These are phyloP conservation scores for Cynoglossus semilaevis DNA, from an alignment of 2,113 vertebrate genomes.

Conservation along the genomic window DNA sequence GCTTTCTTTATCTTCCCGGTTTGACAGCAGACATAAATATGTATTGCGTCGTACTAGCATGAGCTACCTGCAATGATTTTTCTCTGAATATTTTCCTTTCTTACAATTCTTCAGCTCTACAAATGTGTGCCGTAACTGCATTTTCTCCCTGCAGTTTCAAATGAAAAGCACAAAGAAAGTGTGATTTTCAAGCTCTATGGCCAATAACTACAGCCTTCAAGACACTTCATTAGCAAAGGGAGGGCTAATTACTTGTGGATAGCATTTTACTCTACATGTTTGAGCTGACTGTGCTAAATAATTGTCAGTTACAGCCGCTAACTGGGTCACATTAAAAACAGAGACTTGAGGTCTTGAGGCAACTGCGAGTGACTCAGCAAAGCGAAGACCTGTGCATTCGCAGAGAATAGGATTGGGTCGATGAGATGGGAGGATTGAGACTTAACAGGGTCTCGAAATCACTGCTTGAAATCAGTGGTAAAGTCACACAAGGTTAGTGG, in stretches of 20 bases:
- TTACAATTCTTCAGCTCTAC: too few relatives aligned
- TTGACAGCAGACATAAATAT: too few relatives aligned
- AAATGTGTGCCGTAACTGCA: too few relatives aligned
- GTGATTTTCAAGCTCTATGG: not conserved
- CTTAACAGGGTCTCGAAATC: constrained; percentile 14
- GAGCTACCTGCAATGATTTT: too few relatives aligned
- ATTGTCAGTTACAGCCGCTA: constrained; percentile 14
- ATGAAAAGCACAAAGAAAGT: not conserved
- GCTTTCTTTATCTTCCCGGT: too few relatives aligned
- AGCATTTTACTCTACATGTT: constrained; percentile 27
- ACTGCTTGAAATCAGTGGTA: constrained; percentile 4
- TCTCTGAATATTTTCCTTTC: too few relatives aligned
- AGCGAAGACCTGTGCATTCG: not conserved
- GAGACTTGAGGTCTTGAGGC: not conserved
- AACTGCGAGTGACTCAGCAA: constrained; percentile 8
- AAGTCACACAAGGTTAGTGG: constrained; percentile 7
- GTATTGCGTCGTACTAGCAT: too few relatives aligned
- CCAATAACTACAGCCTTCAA: constrained; percentile 14
- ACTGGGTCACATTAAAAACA: constrained; percentile 3
- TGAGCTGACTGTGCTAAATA: constrained; percentile 21
- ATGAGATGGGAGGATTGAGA: constrained; percentile 11
- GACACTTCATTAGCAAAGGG: constrained; percentile 29
- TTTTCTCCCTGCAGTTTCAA: too few relatives aligned
- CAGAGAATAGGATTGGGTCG: constrained; percentile 17
- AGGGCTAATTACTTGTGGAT: constrained; percentile 22